Percentiles rank a stretch among this genome's conserved stretches.
phyloP scores from a whole-genome alignment of 2,888 invertebrate species.

The Drosophila tanythrix region DNA sequence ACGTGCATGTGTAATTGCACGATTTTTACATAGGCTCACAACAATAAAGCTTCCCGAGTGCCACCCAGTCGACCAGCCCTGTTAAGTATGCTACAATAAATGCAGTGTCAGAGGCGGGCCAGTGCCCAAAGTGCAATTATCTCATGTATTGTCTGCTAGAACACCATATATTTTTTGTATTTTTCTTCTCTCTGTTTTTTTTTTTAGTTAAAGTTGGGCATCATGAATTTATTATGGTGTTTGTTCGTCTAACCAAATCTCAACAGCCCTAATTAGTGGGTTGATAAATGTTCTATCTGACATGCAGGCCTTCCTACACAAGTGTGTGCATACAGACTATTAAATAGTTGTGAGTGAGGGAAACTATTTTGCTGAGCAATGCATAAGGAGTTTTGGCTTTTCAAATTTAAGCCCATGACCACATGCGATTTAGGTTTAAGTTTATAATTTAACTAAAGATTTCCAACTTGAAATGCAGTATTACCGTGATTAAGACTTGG shows the following conservation, averaged over 20 bases:
- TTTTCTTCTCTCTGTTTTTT: conserved; percentile 30
- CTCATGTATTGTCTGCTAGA: conserved; percentile 78
- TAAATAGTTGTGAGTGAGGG: no score
- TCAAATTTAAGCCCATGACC: neutral
- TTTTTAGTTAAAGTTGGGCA: conserved; percentile 31
- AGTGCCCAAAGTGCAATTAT: conserved; percentile 82
- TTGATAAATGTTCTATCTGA: conserved; percentile 1
- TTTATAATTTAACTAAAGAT: neutral
- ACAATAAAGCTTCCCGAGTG: conserved; percentile 71
- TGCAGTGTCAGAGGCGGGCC: conserved; percentile 77
- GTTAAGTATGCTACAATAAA: conserved; percentile 81
- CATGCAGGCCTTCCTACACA: no score
- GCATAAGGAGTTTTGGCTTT: neutral
- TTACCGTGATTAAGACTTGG: neutral
- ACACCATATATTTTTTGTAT: conserved; percentile 44
- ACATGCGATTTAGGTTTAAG: neutral
- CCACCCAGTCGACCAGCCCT: conserved; percentile 48
- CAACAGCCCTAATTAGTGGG: conserved; percentile 16
- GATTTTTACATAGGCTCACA: conserved; percentile 79
- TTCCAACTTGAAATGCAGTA: neutral
- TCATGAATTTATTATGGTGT: conserved; percentile 8
- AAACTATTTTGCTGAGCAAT: neutral
- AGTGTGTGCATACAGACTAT: neutral
- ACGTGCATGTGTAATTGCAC: conserved; percentile 66
- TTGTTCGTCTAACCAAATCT: conserved; percentile 22